Conservation (phyloP, 2,797 vertebrate species). For the Pseudopleuronectes americanus region DNA sequence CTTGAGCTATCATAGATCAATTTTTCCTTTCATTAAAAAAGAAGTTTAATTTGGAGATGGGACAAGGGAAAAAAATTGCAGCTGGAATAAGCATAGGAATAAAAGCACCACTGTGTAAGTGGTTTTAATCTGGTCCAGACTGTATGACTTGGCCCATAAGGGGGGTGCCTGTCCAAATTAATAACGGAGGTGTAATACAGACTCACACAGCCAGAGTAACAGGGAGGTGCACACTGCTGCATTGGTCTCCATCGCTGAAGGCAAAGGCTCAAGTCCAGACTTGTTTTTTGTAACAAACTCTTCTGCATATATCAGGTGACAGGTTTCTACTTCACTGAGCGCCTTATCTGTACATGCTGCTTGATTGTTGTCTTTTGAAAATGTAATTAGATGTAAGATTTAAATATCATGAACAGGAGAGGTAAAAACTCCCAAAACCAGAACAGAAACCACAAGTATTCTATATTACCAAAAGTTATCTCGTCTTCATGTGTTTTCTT, state of each 20-base stretch:
- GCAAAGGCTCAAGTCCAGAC: constrained; percentile 63
- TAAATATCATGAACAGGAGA: constrained; percentile 2
- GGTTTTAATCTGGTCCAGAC: constrained; percentile 64
- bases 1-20: constrained; percentile 54
- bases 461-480: background rate
- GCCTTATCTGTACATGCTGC: constrained; percentile 22
- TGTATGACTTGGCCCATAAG: constrained; percentile 55
- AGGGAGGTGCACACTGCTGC: constrained; percentile 50
- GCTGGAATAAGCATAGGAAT: constrained; percentile 72
- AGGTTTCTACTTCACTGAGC: constrained; percentile 26
- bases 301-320: constrained; percentile 40
- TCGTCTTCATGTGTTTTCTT: constrained; percentile 43
- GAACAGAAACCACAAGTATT: constrained; percentile 1
- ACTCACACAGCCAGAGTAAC: constrained; percentile 52
- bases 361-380: constrained; percentile 20
- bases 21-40: constrained; percentile 66
- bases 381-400: background rate
- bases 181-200: constrained; percentile 61
- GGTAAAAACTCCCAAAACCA: background rate
- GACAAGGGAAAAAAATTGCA: constrained; percentile 48
- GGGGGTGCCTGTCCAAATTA: constrained; percentile 65
- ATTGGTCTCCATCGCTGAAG: constrained; percentile 42
- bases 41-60: constrained; percentile 64
- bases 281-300: constrained; percentile 59
- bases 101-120: constrained; percentile 72